These are phyloP conservation scores for Mixornis gularis DNA, from an alignment of 2,113 vertebrate species.

Conservation along the genomic window DNA sequence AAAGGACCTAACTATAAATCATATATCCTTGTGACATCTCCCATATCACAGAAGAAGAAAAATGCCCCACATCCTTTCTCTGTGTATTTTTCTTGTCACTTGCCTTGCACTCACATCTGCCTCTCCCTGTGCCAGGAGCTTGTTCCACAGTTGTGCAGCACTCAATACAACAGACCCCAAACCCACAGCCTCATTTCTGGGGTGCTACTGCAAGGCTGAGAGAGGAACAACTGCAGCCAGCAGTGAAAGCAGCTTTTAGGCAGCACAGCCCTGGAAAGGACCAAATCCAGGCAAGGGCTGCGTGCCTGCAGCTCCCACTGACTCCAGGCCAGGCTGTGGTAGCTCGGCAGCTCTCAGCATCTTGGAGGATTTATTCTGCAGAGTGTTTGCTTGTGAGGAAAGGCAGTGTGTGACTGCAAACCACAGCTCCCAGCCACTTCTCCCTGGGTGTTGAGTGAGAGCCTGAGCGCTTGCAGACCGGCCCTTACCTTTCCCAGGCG, in stretches of 20 bases:
- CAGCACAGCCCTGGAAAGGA: neutral
- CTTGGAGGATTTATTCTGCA: constrained; percentile 13
- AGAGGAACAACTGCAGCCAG: neutral
- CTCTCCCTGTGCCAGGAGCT: neutral
- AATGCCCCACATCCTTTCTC: neutral
- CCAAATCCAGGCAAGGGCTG: neutral
- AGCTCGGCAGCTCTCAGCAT: constrained; percentile 22
- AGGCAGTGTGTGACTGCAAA: constrained; percentile 3
- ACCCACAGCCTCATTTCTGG: neutral
- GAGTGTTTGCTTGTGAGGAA: neutral
- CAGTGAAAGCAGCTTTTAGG: neutral
- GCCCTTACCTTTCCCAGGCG: neutral
- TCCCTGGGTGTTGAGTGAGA: constrained; percentile 21
- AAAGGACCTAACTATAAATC: neutral
- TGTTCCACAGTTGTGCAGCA: neutral
- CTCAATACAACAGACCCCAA: neutral
- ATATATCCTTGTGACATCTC: neutral
- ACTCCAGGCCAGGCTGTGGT: neutral
- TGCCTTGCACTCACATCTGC: neutral
- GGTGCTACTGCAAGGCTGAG: neutral
- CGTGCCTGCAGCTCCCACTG: neutral
- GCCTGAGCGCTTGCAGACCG: neutral
- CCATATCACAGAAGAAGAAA: neutral
- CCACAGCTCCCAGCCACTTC: constrained; percentile 38
- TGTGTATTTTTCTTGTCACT: neutral